Percentiles rank a stretch among this genome's conserved stretches.
Evolutionary conservation across 1,140 invertebrate genomes (phyloP).

Genomic region (Heliothis virescens): DNA sequence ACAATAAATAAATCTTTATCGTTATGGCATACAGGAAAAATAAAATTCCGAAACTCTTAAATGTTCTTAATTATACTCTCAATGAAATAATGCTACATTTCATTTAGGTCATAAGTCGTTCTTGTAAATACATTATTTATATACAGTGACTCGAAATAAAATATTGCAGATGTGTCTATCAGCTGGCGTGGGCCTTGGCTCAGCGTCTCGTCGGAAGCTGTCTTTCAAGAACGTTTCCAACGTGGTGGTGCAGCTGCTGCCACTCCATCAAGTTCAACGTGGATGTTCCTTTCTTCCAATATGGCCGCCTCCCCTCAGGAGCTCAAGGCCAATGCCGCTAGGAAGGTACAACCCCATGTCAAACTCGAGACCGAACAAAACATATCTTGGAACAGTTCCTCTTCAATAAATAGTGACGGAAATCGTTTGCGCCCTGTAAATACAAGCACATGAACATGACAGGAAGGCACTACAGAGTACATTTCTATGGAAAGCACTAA

Average conservation of each 20-base stretch:
- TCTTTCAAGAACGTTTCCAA: conserved; percentile 97
- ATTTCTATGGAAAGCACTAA: not conserved
- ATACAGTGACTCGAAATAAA: not conserved
- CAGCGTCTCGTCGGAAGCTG: conserved; percentile 91
- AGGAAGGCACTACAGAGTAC: not conserved
- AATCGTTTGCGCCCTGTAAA: conserved; percentile 30
- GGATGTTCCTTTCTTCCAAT: conserved; percentile 96
- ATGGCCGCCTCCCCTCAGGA: conserved; percentile 91
- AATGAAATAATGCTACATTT: not conserved
- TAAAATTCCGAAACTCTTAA: too few species aligned
- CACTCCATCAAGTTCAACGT: conserved; percentile 97
- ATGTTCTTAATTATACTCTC: too few species aligned
- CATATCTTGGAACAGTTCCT: conserved; percentile 17
- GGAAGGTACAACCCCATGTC: conserved; percentile 86
- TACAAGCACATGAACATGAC: conserved; percentile 3
- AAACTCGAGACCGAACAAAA: conserved; percentile 37
- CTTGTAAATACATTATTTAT: too few species aligned
- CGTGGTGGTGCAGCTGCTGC: conserved; percentile 95
- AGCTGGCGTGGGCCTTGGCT: conserved; percentile 88
- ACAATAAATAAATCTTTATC: not conserved
- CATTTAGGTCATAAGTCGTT: not conserved
- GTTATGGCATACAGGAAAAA: not conserved
- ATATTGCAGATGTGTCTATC: conserved; percentile 85
- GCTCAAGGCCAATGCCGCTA: conserved; percentile 87
- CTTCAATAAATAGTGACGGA: conserved; percentile 9